A percentile compares a stretch with the other conserved stretches of the same genome.
Conservation (phyloP, 2,888 invertebrate species). For the Amitus sp. region DNA sequence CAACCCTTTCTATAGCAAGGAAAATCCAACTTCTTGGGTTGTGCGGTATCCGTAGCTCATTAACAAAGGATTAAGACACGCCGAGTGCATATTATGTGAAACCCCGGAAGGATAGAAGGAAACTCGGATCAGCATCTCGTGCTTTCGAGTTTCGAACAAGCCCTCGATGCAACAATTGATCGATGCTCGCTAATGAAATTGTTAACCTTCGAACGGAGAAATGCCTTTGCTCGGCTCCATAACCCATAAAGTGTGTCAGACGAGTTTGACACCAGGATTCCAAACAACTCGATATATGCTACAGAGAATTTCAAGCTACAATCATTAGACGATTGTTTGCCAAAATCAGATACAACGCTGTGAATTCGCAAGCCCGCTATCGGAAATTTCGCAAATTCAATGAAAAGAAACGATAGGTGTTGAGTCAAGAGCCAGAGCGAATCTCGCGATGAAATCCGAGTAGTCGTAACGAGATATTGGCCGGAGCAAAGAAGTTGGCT, state of each 20-base stretch:
- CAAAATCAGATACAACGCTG: too few species aligned
- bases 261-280: constrained; percentile 11
- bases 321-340: constrained; percentile 7
- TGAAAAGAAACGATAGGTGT: constrained; percentile 12
- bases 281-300: too few species aligned
- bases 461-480: constrained; percentile 22
- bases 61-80: constrained; percentile 50
- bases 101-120: constrained; percentile 28
- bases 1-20: too few species aligned
- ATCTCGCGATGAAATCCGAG: constrained; percentile 16
- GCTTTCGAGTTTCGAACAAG: constrained; percentile 42
- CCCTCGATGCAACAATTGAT: constrained; percentile 47
- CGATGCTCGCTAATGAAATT: constrained; percentile 34
- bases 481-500: too few species aligned
- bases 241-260: too few species aligned
- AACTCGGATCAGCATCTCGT: constrained; percentile 29
- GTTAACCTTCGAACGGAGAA: constrained; percentile 48
- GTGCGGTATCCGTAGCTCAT: constrained; percentile 49
- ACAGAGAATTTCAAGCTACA: neutral
- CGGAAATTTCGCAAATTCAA: constrained; percentile 10
- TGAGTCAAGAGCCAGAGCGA: constrained; percentile 23
- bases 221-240: too few species aligned
- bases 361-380: neutral
- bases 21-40: too few species aligned
- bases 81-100: constrained; percentile 49